phyloP scores from a whole-genome alignment of 2,113 vertebrate species.

The Eira barbara region DNA sequence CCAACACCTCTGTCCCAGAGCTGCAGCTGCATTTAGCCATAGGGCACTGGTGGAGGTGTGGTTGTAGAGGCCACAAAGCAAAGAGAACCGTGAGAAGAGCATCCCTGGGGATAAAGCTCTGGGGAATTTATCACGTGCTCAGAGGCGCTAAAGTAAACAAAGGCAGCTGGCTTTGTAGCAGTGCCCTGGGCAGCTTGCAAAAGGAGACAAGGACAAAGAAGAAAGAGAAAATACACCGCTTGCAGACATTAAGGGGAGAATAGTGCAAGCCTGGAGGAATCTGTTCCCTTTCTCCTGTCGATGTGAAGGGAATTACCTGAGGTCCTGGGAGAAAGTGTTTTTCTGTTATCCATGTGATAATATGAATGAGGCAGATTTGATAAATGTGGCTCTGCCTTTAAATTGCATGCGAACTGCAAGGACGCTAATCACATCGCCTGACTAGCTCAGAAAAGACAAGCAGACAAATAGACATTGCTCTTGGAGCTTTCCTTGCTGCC shows the following conservation, averaged over 20 bases:
- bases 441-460: not conserved
- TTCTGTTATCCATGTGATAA: not conserved
- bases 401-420: slow-evolving; percentile 4
- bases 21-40: not conserved
- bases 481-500: not conserved
- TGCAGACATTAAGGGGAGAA: not conserved
- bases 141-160: slow-evolving; percentile 17
- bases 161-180: not conserved
- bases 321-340: not conserved
- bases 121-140: not conserved
- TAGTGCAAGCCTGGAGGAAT: not conserved
- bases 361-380: not conserved
- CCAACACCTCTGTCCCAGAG: not conserved
- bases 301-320: not conserved
- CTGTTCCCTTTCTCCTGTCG: not conserved
- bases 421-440: not conserved
- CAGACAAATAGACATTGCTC: not conserved
- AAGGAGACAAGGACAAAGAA: not conserved
- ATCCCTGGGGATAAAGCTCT: not conserved
- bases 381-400: not conserved
- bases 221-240: not conserved
- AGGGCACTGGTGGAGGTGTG: not conserved
- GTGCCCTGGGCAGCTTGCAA: not conserved
- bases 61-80: not conserved
- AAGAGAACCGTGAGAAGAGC: not conserved